Evolutionary conservation across 2,113 vertebrate genomes (phyloP), one percentile per base, ranked within the genome.

Genomic region (Hippopotamus amphibius): DNA sequence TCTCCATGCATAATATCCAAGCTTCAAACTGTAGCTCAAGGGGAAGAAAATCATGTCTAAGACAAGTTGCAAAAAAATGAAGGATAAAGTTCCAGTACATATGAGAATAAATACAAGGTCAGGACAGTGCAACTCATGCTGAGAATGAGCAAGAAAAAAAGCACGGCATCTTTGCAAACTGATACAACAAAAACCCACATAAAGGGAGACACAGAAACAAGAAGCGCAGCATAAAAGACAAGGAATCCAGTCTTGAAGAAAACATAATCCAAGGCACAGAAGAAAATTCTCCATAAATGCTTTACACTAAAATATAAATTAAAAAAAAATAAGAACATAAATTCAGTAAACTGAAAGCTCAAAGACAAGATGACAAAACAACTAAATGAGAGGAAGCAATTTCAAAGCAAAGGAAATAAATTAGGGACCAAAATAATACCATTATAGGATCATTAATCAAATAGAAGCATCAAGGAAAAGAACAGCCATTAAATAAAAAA

Each of bases 301-400:
- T 37, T 95, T 33, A 83, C 4, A 88, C 57, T 80, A 26, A 55
- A 57, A 96, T 92, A 92, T 53, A 92, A 86, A 81, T 63, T 28
- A 61, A 53, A 41, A 83, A 24, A 43, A 89, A 46, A 63, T 50
- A 82, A 68, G n/a, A 82, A n/a, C 30, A 94, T 59, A 76, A 77
- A 88, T 17, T 93, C 41, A 48, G 8, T 82, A 71, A 83, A 90
- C 88, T 72, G 48, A 84, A 96, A 94, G n/a, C 17, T 85, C 81
- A 92, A 80, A 71, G 84, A 76, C 28, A 57, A 76, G 37, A 89
- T 69, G 50, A 82, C 24, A 90, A 83, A 82, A 82, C 22, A 82
- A 92, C 12, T 61, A 91, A 69, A 83, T 50, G n/a, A 90, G 57
- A 92, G 46, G 41, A 85, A 87, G 57, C 77, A 33, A 86, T 83